These are phyloP conservation scores for Lochmaea capreae DNA, from an alignment of 2,888 invertebrate genomes.

Conservation along the genomic window DNA sequence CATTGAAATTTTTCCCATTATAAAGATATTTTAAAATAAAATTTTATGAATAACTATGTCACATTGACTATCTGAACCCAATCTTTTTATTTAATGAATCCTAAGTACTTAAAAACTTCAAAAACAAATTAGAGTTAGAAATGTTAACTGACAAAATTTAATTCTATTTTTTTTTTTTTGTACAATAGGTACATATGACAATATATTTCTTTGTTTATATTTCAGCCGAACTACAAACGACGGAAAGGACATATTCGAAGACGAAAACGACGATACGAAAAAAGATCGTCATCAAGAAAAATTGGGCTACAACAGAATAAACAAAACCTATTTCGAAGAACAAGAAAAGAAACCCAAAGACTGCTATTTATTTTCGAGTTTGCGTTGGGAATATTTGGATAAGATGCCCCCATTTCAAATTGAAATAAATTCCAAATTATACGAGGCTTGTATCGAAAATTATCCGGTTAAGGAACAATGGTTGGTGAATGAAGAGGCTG, in stretches of 20 bases:
- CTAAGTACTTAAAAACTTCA: too few species aligned
- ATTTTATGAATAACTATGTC: too few species aligned
- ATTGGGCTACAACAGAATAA: conserved; percentile 53
- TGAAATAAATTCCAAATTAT: conserved; percentile 60
- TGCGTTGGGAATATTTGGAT: conserved; percentile 66
- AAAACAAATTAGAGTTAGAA: too few species aligned
- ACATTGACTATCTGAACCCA: too few species aligned
- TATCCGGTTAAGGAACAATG: conserved; percentile 46
- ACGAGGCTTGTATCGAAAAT: conserved; percentile 56
- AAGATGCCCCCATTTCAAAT: conserved; percentile 67
- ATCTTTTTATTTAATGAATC: too few species aligned
- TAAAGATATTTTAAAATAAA: too few species aligned
- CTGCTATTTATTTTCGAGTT: conserved; percentile 65
- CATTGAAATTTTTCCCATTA: too few species aligned
- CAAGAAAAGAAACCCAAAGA: conserved; percentile 53
- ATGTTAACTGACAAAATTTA: too few species aligned
- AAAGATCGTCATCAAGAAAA: conserved; percentile 55
- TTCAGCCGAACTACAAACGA: conserved; percentile 35
- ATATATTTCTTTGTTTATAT: conserved; percentile 15
- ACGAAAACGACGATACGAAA: conserved; percentile 48
- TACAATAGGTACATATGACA: too few species aligned
- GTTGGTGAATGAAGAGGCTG: conserved; percentile 54
- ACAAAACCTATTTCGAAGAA: conserved; percentile 53
- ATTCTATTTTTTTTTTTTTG: too few species aligned
- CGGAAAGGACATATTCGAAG: conserved; percentile 35